phyloP scores from a whole-genome alignment of 2,113 vertebrate species.

The Notarius lentiginosus region DNA sequence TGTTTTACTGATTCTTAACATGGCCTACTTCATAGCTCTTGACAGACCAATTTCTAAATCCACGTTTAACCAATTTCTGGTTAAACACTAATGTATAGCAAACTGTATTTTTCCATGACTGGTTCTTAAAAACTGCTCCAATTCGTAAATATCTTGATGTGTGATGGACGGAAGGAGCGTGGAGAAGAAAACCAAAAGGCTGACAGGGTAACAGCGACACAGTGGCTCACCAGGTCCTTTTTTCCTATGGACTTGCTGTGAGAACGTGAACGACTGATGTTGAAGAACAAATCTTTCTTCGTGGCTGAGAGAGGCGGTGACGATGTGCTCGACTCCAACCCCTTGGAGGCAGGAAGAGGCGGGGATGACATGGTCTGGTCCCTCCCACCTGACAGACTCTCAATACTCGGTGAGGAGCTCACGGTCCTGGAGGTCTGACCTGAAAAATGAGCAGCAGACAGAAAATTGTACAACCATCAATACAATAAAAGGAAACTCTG shows the following conservation, averaged over 20 bases:
- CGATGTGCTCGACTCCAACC: constrained; percentile 72
- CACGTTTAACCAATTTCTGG: background rate
- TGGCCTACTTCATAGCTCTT: background rate
- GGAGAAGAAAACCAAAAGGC: background rate
- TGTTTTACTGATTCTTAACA: background rate
- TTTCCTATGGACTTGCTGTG: constrained; percentile 93
- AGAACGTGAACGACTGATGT: constrained; percentile 93
- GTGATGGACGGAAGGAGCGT: background rate
- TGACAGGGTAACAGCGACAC: background rate
- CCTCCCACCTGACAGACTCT: constrained; percentile 84
- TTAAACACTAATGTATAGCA: background rate
- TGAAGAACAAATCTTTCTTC: constrained; percentile 96
- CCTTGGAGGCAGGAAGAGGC: constrained; percentile 81
- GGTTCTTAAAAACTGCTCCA: background rate
- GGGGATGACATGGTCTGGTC: constrained; percentile 85
- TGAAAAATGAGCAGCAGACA: constrained; percentile 57
- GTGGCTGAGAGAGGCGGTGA: constrained; percentile 88
- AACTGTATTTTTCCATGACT: background rate
- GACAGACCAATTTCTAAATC: background rate
- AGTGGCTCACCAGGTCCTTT: constrained; percentile 84
- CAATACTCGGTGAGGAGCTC: constrained; percentile 90
- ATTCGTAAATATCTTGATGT: background rate
- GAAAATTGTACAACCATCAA: background rate
- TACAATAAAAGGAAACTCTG: background rate
- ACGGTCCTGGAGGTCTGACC: constrained; percentile 84